These are phyloP conservation scores for Atta cephalotes DNA, from an alignment of 1,140 invertebrate species.

Conservation along the genomic window DNA sequence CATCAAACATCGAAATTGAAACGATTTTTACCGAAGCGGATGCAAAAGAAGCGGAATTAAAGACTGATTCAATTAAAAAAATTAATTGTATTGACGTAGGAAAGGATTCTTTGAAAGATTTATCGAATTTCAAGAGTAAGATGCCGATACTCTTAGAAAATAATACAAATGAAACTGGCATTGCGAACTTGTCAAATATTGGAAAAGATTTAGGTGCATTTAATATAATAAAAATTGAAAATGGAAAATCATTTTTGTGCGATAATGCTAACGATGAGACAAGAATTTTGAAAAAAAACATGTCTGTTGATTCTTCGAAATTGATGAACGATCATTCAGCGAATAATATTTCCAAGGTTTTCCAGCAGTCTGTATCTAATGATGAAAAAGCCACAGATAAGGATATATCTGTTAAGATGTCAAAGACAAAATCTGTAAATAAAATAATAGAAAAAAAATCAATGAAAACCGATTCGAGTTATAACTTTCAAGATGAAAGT, in stretches of 20 bases:
- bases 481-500: background rate
- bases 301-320: background rate
- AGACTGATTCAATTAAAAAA: background rate
- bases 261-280: background rate
- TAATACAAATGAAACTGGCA: background rate
- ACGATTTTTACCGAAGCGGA: background rate
- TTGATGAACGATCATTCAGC: background rate
- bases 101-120: background rate
- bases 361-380: background rate
- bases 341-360: background rate
- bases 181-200: background rate
- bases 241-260: background rate
- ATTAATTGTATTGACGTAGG: background rate
- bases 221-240: background rate
- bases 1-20: background rate
- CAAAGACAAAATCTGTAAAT: background rate
- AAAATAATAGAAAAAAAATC: slow-evolving; percentile 42
- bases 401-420: background rate
- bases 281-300: slow-evolving; percentile 12
- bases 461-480: background rate
- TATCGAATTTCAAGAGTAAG: slow-evolving; percentile 16
- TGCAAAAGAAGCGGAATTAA: background rate
- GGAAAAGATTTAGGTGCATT: background rate
- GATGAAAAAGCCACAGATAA: background rate
- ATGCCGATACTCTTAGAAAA: background rate